Base-by-base conservation (phyloP, 2,888 invertebrate genomes). In the Netelia fuscicornis region DNA sequence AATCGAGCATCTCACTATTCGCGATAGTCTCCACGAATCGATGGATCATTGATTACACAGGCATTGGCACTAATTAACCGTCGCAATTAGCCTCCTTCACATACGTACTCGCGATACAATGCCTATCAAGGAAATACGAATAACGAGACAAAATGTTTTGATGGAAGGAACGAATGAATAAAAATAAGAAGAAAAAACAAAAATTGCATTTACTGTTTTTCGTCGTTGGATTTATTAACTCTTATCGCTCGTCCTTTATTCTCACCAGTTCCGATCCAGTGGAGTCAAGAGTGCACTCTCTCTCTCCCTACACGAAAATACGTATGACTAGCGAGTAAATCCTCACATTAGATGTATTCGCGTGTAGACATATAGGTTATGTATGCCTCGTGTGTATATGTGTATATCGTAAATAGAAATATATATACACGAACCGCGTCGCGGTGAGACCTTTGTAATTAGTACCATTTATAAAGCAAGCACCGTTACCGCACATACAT, bases 381-480 rank as follows among this genome's bases (percentile, higher is more conserved):
- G 81, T 78, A 30, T 83, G 68, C 78, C 76, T 81, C 48, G 20
- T 58, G 37, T 52, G 72, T 42, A 48, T 13, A 52, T 8, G 23
- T 65, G 42, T 52, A 71, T 37, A 56, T 81, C 48, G 9, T 58
- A 44, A 42, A 76, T 25, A 48, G 11, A 52, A 10, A 37, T 65
- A 54, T 52, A 71, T 37, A 71, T 37, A 65, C n/a, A 54, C 54
- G 20, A 54, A 2, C 10, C 17, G 2, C 68, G 72, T 48, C 54
- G 65, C 84, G 87, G 90, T 90, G 88, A 76, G 85, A 91, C 91
- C 91, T 90, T 91, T 90, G 90, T 92, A 92, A 92, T 92, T 92
- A 92, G 92, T 91, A 89, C 88, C 90, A 90, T 91, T 91, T 91
- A 89, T 88, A 88, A 89, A 88, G 88, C 88, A 87, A 58, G 71